Conservation (phyloP, 1,140 invertebrate genomes). For the Maniola jurtina region DNA sequence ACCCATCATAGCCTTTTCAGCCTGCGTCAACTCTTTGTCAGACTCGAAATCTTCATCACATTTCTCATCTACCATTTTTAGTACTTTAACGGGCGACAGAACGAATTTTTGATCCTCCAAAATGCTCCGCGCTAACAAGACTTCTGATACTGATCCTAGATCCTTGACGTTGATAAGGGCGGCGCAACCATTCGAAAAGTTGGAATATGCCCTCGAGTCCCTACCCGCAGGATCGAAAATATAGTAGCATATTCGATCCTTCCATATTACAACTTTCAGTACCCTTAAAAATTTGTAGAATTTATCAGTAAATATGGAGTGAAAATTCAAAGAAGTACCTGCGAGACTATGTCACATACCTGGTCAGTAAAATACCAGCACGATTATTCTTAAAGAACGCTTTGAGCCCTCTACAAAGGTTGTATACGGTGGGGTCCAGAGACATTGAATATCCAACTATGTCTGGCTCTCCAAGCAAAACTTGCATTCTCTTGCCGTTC, state of each 20-base stretch:
- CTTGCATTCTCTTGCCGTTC: slow-evolving; percentile 67
- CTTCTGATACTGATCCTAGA: slow-evolving; percentile 65
- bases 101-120: slow-evolving; percentile 77
- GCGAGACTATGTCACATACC: slow-evolving; percentile 37
- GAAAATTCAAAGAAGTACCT: not conserved
- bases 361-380: slow-evolving; percentile 72
- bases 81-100: slow-evolving; percentile 69
- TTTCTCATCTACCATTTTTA: slow-evolving; percentile 70
- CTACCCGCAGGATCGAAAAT: slow-evolving; percentile 78
- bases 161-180: slow-evolving; percentile 76
- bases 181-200: slow-evolving; percentile 69
- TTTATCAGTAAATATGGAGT: not conserved
- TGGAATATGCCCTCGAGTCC: slow-evolving; percentile 61
- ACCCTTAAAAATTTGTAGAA: slow-evolving; percentile 49
- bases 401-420: slow-evolving; percentile 75
- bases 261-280: slow-evolving; percentile 77
- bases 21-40: slow-evolving; percentile 64
- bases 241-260: slow-evolving; percentile 76
- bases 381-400: slow-evolving; percentile 77
- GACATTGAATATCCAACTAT: slow-evolving; percentile 72
- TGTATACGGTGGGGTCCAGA: slow-evolving; percentile 75
- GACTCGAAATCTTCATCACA: slow-evolving; percentile 73
- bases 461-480: slow-evolving; percentile 64
- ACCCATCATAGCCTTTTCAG: slow-evolving; percentile 72
- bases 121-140: slow-evolving; percentile 73